Evolutionary conservation across 2,888 invertebrate genomes (phyloP), one percentile per base, ranked within the genome.

Genomic region (Agonopterix heracliana): DNA sequence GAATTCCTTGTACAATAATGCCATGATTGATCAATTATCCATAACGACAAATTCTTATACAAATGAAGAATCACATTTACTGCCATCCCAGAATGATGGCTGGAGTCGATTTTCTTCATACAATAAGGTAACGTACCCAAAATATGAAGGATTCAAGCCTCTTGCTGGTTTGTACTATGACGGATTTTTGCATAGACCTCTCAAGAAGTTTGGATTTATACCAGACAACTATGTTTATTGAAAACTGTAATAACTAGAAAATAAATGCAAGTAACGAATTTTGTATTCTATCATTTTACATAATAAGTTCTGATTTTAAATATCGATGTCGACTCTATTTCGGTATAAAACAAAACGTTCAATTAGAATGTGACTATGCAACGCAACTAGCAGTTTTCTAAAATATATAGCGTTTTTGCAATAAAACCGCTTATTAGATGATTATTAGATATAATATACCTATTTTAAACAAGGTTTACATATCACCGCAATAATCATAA

Each of bases 131-230:
- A 46, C 56, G 1, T 26, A 26, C 58, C 54, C 59, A 47, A 61
- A 58, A 47, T 56, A 70, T 36, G 66, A 59, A 60, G 74, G 74
- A 57, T 88, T 88, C 56, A 79, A 64, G 61, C 85, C 87, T 54
- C 69, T 87, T 45, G 80, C 86, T 17, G 86, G 87, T 44, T 77
- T 87, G 54, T 87, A 88, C 68, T 86, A 85, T 57, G 85, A 87
- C 57, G 84, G 87, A 48, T 86, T 71, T 73, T 69, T 86, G 47
- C 78, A 82, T 60, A 78, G 63, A 55, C 72, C 78, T 51, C 54
- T 81, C 48, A 74, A 71, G 53, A 76, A 69, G 61, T 56, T 61
- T 17, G 74, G 72, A 47, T 79, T 83, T 60, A 54, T 68, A 46
- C 78, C 78, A 0, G 57, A 63, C 41, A 66, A 71, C 46, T 51